Base-by-base conservation (phyloP, 2,888 invertebrate genomes). In the Branchipolynoe longqiensis region DNA sequence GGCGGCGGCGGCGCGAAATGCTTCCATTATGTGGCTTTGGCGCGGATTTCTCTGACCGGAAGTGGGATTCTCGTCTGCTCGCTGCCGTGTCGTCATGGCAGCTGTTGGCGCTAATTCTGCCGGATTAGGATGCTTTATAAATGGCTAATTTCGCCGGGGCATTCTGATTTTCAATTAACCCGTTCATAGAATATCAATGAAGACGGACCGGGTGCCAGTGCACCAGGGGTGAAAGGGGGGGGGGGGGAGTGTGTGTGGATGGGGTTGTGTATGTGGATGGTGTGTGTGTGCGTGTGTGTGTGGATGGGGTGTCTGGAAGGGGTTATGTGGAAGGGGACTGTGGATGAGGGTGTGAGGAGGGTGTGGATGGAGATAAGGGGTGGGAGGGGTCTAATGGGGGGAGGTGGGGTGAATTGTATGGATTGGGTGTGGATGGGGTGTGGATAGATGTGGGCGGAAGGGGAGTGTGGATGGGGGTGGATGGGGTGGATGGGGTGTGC, bases 151-250 rank as follows among this genome's bases (percentile, higher is more conserved):
- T 78, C 78, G 28, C 31, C 48, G 22, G n/a, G 28, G 48, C 78
- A 78, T 78, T 78, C 48, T 78, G 78, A 78, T 78, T 78, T 78
- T 78, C 78, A 78, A 78, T 78, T 78, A 78, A 33, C 78, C 78
- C 41, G 28, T 33, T 31, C 41, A 6, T 31, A 25, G 78, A 78
- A 78, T 78, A 78, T 78, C 78, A 78, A 78, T 78, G 78, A 25
- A 40, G 41, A 41, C 12, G 54, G 38, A n/a, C 33, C 18, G 22
- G 18, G 69, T 18, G 69, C 25, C 38, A 69, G 69, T 18, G 31
- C 38, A 73, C 12, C 38, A 28, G 3, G 31, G 6, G 73, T 4
- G 41, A 22, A 40, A 41, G 36, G 62, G 6, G 36, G 73, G 41
- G 38, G 1, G 38, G 28, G 73, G 62, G 12, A 25, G 73, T 2